Conservation (phyloP, 1,140 invertebrate species). For the Drosophila willistoni region DNA sequence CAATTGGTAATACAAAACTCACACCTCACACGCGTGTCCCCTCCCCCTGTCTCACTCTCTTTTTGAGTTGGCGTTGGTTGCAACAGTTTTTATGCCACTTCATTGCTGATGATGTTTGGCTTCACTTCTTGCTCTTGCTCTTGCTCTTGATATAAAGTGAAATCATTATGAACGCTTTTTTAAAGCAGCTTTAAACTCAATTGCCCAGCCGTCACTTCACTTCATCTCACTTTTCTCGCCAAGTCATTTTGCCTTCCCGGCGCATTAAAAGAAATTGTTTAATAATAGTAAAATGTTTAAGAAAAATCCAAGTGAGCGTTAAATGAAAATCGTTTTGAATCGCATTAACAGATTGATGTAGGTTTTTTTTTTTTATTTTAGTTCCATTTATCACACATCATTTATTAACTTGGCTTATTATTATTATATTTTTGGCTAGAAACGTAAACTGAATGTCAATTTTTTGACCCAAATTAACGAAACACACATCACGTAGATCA, state of each 20-base stretch:
- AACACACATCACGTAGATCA: constrained; percentile 44
- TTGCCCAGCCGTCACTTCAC: constrained; percentile 50
- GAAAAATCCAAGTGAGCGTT: constrained; percentile 37
- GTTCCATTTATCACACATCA: constrained; percentile 15
- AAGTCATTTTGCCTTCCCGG: constrained; percentile 2
- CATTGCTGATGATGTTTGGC: constrained; percentile 38
- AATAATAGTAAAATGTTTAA: constrained; percentile 21
- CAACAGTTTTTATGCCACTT: constrained; percentile 73
- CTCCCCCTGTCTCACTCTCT: not conserved
- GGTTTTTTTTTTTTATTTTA: constrained; percentile 14
- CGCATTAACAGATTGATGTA: constrained; percentile 35
- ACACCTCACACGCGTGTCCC: not conserved
- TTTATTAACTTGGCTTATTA: constrained; percentile 25
- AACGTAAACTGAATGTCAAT: constrained; percentile 11
- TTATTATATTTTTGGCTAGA: not conserved
- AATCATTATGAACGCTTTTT: constrained; percentile 66
- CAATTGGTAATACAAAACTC: constrained; percentile 7
- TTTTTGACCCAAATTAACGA: constrained; percentile 51
- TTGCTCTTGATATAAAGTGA: constrained; percentile 59
- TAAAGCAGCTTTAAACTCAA: constrained; percentile 53
- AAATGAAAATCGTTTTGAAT: constrained; percentile 62
- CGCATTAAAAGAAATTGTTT: constrained; percentile 43
- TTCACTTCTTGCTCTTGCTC: constrained; percentile 27
- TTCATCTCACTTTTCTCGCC: constrained; percentile 12
- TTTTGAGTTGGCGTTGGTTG: constrained; percentile 28